Evolutionary conservation across 2,797 vertebrate genomes (phyloP).

Genomic region (Lepus oiostolus): DNA sequence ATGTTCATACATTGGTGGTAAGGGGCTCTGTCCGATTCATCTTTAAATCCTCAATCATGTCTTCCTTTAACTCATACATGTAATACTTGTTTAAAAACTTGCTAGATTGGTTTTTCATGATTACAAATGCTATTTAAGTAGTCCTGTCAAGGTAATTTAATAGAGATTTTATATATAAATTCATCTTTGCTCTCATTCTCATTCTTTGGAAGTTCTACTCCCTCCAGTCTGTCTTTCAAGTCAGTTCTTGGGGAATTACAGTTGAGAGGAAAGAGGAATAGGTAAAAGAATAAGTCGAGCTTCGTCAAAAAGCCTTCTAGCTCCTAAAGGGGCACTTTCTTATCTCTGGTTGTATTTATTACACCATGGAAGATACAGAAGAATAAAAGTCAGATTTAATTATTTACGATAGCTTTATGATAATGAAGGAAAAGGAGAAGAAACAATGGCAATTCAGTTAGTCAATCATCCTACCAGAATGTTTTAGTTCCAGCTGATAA

Average conservation of each 20-base stretch:
- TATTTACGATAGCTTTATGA: neutral
- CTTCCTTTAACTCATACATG: neutral
- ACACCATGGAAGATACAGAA: neutral
- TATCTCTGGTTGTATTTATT: neutral
- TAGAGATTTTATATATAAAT: neutral
- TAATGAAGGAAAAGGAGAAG: neutral
- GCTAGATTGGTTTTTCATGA: neutral
- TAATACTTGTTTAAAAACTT: neutral
- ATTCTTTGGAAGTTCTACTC: neutral
- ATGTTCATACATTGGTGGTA: neutral
- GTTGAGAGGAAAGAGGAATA: neutral
- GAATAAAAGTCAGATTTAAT: neutral
- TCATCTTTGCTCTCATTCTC: neutral
- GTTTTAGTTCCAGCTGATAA: neutral
- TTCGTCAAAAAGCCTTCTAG: neutral
- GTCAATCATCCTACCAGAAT: neutral
- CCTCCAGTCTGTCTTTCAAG: neutral
- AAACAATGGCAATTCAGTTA: neutral
- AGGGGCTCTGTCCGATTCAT: neutral
- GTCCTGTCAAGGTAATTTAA: neutral
- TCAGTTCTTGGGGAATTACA: neutral
- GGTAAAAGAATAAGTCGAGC: neutral
- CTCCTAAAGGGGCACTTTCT: neutral
- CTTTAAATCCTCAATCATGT: neutral
- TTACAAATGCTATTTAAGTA: conserved; percentile 7